These are phyloP conservation scores for Drosophila quasianomalipes DNA, from an alignment of 2,888 invertebrate genomes.

Conservation along the genomic window DNA sequence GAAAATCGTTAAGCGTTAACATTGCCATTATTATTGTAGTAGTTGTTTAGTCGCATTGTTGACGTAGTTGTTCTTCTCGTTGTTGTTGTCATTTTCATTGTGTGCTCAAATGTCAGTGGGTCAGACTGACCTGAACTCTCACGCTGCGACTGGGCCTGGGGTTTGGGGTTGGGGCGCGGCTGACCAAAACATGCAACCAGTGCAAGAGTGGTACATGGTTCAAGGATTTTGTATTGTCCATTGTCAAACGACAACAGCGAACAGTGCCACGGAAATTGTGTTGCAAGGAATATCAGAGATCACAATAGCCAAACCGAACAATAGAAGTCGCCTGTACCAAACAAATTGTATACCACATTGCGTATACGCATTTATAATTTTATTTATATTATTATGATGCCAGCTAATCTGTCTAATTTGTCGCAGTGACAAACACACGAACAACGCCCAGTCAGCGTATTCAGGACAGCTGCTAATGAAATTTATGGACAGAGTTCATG, in stretches of 20 bases:
- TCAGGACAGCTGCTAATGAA: slow-evolving; percentile 73
- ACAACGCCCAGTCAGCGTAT: slow-evolving; percentile 1
- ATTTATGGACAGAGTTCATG: slow-evolving; percentile 77
- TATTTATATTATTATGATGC: slow-evolving; percentile 42
- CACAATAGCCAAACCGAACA: slow-evolving; percentile 30
- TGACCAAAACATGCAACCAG: slow-evolving; percentile 57
- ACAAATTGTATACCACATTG: slow-evolving; percentile 30
- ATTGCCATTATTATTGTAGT: slow-evolving; percentile 38
- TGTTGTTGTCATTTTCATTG: slow-evolving; percentile 55
- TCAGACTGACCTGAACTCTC: slow-evolving; percentile 37
- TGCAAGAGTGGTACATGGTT: slow-evolving; percentile 54
- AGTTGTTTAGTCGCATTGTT: slow-evolving; percentile 31
- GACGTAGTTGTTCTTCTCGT: slow-evolving; percentile 21
- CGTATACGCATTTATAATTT: slow-evolving; percentile 75
- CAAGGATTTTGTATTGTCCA: slow-evolving; percentile 69
- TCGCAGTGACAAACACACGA: slow-evolving; percentile 53
- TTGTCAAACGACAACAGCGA: slow-evolving; percentile 50
- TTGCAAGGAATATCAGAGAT: slow-evolving; percentile 19
- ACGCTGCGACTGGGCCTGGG: neutral
- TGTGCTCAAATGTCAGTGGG: slow-evolving; percentile 48
- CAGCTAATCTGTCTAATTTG: slow-evolving; percentile 68
- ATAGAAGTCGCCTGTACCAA: slow-evolving; percentile 5
- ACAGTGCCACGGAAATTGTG: slow-evolving; percentile 53
- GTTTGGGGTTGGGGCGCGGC: neutral
- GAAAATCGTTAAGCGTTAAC: slow-evolving; percentile 69